These are phyloP conservation scores for Illadopsis cleaveri DNA, from an alignment of 2,113 vertebrate genomes.

Conservation along the genomic window DNA sequence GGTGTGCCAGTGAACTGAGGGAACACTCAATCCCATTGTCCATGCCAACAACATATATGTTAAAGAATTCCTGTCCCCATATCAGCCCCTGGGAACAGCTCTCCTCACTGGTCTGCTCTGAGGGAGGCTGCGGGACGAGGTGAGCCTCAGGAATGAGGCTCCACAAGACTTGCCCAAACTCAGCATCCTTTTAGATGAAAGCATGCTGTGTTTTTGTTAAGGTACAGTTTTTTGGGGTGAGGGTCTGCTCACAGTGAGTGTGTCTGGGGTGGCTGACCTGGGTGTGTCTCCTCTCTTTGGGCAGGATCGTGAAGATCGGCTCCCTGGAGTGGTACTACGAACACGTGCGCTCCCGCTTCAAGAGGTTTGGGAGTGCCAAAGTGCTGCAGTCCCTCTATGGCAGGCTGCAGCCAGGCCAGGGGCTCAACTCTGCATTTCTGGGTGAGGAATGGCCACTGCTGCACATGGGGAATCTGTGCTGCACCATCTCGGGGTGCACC, in stretches of 20 bases:
- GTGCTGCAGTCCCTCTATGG: slow-evolving; percentile 87
- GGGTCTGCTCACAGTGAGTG: fast-evolving
- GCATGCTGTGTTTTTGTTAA: background rate
- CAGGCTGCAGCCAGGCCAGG: slow-evolving; percentile 63
- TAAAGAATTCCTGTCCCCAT: background rate
- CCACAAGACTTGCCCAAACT: background rate
- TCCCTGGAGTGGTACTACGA: slow-evolving; percentile 92
- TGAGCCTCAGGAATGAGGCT: background rate
- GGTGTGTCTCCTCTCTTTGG: background rate
- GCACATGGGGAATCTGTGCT: fast-evolving
- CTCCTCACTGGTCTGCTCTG: background rate
- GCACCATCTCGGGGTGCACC: background rate
- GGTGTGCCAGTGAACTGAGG: background rate
- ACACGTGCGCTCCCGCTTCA: slow-evolving; percentile 86
- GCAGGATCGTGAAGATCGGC: slow-evolving; percentile 85
- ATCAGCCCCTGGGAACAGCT: background rate
- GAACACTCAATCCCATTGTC: background rate
- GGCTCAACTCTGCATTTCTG: background rate
- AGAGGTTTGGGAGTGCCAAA: slow-evolving; percentile 89
- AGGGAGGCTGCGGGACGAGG: background rate
- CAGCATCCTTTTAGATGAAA: background rate
- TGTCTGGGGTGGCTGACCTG: background rate
- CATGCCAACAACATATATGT: fast-evolving
- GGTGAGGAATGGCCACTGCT: background rate
- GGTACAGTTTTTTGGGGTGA: background rate